phyloP scores from a whole-genome alignment of 1,140 invertebrate genomes.

The Steinernema khuongi region DNA sequence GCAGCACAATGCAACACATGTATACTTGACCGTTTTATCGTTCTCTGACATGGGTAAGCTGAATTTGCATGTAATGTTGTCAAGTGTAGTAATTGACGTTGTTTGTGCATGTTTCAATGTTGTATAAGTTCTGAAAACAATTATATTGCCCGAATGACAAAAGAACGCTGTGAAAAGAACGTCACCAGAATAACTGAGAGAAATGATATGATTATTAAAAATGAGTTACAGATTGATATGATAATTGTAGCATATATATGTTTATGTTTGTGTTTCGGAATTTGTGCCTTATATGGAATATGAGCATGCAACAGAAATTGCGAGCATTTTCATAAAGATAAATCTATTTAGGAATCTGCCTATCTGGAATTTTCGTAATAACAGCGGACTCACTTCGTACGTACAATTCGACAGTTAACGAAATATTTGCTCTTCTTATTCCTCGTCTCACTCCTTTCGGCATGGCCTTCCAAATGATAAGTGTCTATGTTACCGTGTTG shows the following conservation, averaged over 20 bases:
- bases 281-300: neutral
- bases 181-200: too few species aligned
- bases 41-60: neutral
- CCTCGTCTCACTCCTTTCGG: neutral
- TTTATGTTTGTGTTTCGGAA: neutral
- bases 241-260: neutral
- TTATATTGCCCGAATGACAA: too few species aligned
- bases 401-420: neutral
- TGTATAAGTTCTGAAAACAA: too few species aligned
- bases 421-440: neutral
- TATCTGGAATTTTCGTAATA: neutral
- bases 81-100: too few species aligned
- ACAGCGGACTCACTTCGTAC: neutral
- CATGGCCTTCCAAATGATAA: neutral
- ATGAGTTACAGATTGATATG: neutral
- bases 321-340: too few species aligned
- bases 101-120: neutral
- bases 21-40: neutral
- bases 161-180: too few species aligned
- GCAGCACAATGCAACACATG: neutral
- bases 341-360: constrained; percentile 3
- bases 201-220: neutral
- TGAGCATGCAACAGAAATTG: too few species aligned
- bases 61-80: too few species aligned
- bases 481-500: neutral